Percentiles rank a stretch among this genome's conserved stretches.
Evolutionary conservation across 2,797 vertebrate species (phyloP).

Genomic region (Hypotaenidia philippensis): DNA sequence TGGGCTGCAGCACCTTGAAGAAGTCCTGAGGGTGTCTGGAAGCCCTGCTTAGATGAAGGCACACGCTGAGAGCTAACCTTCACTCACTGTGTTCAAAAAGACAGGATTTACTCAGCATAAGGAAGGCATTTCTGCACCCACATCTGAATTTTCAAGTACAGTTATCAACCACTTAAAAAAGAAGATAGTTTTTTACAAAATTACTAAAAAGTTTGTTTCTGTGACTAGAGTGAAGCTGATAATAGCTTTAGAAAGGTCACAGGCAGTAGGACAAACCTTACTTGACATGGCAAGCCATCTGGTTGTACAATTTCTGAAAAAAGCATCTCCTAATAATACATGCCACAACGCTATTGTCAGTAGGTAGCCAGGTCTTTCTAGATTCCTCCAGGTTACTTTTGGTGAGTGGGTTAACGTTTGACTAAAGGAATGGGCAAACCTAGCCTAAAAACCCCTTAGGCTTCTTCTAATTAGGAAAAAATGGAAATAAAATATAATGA

Average conservation of each 20-base stretch:
- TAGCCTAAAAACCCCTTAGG: background rate
- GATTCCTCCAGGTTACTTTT: background rate
- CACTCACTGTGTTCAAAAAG: background rate
- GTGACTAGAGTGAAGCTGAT: background rate
- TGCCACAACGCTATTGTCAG: background rate
- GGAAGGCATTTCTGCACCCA: background rate
- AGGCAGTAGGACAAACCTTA: background rate
- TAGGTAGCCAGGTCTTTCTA: background rate
- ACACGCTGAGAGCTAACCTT: background rate
- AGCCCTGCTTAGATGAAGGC: background rate
- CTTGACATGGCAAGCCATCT: background rate
- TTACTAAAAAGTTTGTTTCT: background rate
- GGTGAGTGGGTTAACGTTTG: background rate
- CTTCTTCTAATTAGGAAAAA: background rate
- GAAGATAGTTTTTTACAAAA: background rate
- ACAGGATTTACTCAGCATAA: background rate
- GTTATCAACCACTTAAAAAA: background rate
- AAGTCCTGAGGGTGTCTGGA: background rate
- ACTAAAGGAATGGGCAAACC: background rate
- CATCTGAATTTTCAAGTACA: background rate
- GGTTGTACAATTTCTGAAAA: background rate
- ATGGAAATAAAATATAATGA: background rate
- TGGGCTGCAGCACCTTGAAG: background rate
- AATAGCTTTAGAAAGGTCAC: background rate
- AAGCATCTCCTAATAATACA: background rate